Conservation (phyloP, 2,888 invertebrate genomes). For the Theretra japonica region DNA sequence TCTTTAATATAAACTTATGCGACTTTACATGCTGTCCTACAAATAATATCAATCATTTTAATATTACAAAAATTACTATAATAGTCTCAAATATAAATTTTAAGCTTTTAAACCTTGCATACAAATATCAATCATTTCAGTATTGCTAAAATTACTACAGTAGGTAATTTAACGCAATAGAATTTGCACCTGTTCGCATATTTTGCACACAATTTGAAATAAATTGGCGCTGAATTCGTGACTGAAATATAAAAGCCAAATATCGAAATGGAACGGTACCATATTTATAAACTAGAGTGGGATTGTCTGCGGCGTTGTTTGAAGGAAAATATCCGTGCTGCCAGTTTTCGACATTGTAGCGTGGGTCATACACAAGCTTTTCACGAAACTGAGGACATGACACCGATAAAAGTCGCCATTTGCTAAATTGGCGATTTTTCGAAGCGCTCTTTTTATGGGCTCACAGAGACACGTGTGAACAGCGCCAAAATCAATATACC, state of each 20-base stretch:
- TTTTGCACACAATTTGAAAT: not conserved
- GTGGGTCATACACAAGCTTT: constrained; percentile 40
- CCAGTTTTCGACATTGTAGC: constrained; percentile 21
- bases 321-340: not conserved
- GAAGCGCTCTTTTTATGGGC: constrained; percentile 23
- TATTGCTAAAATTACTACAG: no score
- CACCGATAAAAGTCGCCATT: constrained; percentile 47
- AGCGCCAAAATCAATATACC: constrained; percentile 27
- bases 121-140: no score
- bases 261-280: not conserved
- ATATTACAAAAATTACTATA: no score
- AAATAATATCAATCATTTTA: no score
- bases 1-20: no score
- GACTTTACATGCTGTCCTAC: no score
- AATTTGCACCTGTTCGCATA: not conserved
- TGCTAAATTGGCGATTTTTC: constrained; percentile 43
- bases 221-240: not conserved
- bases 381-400: constrained; percentile 43
- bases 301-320: not conserved
- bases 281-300: not conserved
- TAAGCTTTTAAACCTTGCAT: no score
- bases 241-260: not conserved
- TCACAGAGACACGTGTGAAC: constrained; percentile 24
- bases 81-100: no score
- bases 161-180: not conserved